These are phyloP conservation scores for Periphyllus acericola DNA, from an alignment of 2,888 invertebrate genomes.

Conservation along the genomic window DNA sequence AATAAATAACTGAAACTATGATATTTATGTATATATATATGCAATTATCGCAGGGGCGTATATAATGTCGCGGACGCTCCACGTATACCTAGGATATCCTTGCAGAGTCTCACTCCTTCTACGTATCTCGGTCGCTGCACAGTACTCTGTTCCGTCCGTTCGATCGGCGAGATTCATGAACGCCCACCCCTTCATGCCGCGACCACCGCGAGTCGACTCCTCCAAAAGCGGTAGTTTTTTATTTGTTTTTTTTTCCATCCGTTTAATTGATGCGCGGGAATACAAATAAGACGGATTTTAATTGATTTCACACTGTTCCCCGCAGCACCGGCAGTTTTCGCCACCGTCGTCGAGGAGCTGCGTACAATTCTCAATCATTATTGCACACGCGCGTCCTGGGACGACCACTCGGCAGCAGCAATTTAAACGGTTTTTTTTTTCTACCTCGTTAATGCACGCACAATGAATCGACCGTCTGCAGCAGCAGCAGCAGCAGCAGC, in stretches of 20 bases:
- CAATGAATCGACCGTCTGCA: too few species aligned
- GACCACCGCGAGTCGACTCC: not conserved
- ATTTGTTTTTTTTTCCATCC: not conserved
- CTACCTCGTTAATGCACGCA: not conserved
- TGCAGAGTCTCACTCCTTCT: not conserved
- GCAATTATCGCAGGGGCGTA: too few species aligned
- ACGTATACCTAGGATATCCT: not conserved
- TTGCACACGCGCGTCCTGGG: not conserved
- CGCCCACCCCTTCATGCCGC: constrained; percentile 14
- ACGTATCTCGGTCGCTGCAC: not conserved
- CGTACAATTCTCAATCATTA: not conserved
- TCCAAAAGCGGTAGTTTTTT: constrained; percentile 27
- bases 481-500: too few species aligned
- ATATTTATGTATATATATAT: too few species aligned
- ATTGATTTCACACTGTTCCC: constrained; percentile 17
- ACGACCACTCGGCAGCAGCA: not conserved
- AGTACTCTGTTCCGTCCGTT: not conserved
- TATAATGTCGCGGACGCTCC: too few species aligned
- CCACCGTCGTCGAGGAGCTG: not conserved
- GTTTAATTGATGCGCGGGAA: not conserved
- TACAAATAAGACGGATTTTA: constrained; percentile 32
- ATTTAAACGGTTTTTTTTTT: not conserved
- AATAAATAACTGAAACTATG: too few species aligned
- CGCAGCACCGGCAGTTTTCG: not conserved
- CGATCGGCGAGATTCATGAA: constrained; percentile 42